Conservation (phyloP, 2,797 vertebrate species). For the Clamator glandarius region DNA sequence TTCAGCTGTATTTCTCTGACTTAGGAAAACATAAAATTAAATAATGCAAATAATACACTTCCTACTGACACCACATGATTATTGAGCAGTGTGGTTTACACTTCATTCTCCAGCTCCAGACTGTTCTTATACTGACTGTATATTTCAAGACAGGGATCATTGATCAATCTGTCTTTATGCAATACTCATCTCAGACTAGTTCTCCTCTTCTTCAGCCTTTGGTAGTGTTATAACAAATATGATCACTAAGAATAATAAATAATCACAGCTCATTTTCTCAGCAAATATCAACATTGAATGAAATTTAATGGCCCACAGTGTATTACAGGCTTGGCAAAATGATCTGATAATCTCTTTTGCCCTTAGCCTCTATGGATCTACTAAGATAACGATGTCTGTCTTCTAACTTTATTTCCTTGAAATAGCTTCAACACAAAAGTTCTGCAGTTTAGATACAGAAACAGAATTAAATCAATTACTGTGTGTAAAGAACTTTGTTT, state of each 20-base stretch:
- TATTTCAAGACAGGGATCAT: background rate
- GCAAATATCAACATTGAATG: background rate
- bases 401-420: background rate
- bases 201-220: background rate
- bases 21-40: background rate
- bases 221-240: background rate
- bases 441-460: background rate
- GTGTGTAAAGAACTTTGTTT: background rate
- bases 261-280: background rate
- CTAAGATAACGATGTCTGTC: background rate
- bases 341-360: background rate
- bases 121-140: background rate
- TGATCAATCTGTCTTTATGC: background rate
- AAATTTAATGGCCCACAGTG: background rate
- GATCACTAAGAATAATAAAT: background rate
- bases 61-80: background rate
- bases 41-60: accelerated
- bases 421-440: background rate
- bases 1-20: background rate
- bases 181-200: background rate
- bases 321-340: background rate
- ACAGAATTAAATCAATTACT: background rate
- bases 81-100: background rate
- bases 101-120: background rate
- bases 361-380: background rate